Percentiles rank a stretch among this genome's conserved stretches.
Evolutionary conservation across 1,140 invertebrate species (phyloP).

Genomic region (Drusus annulatus): DNA sequence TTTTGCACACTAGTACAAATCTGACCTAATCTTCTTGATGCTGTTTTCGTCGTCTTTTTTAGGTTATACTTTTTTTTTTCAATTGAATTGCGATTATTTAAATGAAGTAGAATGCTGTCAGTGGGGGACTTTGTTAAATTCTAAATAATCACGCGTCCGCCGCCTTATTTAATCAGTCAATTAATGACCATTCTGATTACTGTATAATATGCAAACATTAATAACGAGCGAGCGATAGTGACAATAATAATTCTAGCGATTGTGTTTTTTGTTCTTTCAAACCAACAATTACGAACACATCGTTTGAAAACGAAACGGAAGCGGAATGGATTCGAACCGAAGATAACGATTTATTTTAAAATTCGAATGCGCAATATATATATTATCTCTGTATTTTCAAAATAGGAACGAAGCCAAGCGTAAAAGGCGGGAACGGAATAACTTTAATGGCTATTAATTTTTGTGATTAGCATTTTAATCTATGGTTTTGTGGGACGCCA

Average conservation of each 20-base stretch:
- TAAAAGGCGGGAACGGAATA: conserved; percentile 55
- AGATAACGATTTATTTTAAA: conserved; percentile 57
- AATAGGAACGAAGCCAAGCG: conserved; percentile 51
- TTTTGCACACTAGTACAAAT: no score
- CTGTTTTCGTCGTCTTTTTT: no score
- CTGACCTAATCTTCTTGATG: no score
- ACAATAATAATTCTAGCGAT: conserved; percentile 5
- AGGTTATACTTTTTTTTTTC: no score
- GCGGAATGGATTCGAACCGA: conserved; percentile 50
- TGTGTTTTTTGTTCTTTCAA: conserved; percentile 9
- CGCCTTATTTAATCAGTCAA: neutral
- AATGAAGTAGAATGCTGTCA: neutral
- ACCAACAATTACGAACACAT: conserved; percentile 23
- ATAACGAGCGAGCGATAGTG: conserved; percentile 16
- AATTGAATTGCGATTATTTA: neutral
- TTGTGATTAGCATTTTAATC: conserved; percentile 58
- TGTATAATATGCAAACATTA: neutral
- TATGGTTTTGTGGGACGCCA: conserved; percentile 43
- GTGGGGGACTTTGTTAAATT: neutral
- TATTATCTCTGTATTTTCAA: conserved; percentile 50
- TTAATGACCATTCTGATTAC: conserved; percentile 6
- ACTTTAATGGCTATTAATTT: conserved; percentile 58
- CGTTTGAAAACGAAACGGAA: conserved; percentile 48
- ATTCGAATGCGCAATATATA: conserved; percentile 48
- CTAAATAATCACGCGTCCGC: neutral